Evolutionary conservation across 2,113 vertebrate species (phyloP).

Genomic region (Zapornia atra): DNA sequence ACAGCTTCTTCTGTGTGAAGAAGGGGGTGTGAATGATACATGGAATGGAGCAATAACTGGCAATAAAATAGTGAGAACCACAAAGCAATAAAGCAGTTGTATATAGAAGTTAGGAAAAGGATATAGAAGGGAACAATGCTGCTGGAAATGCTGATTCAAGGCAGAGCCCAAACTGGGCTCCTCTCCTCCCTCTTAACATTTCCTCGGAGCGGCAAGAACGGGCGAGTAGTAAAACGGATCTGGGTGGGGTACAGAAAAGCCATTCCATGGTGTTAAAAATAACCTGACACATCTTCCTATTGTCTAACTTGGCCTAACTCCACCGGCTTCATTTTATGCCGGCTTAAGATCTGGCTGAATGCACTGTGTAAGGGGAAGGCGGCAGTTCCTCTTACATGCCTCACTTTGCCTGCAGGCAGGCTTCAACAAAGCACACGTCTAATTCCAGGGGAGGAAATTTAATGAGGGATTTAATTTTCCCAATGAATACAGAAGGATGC

Average conservation of each 20-base stretch:
- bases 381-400: not conserved
- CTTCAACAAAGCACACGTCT: not conserved
- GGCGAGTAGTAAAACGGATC: not conserved
- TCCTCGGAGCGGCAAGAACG: not conserved
- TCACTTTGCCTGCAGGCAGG: not conserved
- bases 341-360: not conserved
- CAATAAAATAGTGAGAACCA: not conserved
- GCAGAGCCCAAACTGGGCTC: not conserved
- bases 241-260: not conserved
- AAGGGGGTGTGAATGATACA: not conserved
- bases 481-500: not conserved
- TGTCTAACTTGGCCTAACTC: not conserved
- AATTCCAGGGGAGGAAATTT: not conserved
- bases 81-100: not conserved
- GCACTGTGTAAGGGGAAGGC: not conserved
- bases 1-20: not conserved
- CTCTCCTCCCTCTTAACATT: not conserved
- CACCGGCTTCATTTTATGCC: not conserved
- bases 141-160: not conserved
- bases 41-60: not conserved
- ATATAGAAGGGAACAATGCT: not conserved
- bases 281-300: not conserved
- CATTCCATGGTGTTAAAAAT: not conserved
- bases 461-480: not conserved
- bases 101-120: not conserved